These are phyloP conservation scores for Beroe forskalii DNA, from an alignment of 37 sponge, comb jelly and placozoan species.

Conservation along the genomic window DNA sequence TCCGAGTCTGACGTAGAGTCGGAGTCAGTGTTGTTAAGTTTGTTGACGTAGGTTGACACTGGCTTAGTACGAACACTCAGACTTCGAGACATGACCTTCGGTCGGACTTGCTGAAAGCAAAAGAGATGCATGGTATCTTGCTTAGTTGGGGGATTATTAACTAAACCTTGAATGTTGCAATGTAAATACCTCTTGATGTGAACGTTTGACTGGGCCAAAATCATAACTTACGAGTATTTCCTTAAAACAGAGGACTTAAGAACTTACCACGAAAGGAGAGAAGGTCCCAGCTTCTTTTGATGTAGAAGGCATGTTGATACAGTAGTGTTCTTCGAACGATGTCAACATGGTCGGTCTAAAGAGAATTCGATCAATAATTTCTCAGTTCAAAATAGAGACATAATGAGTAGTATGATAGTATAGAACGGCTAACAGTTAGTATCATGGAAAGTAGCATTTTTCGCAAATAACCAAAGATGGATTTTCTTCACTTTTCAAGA, in stretches of 20 bases:
- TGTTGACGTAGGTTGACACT: constrained; percentile 18
- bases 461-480: too few relatives aligned
- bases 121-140: background rate
- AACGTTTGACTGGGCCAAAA: too few relatives aligned
- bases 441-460: too few relatives aligned
- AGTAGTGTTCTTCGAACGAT: constrained; percentile 61
- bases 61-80: constrained; percentile 64
- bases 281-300: constrained; percentile 31
- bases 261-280: constrained; percentile 45
- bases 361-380: too few relatives aligned
- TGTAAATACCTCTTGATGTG: too few relatives aligned
- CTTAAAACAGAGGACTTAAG: too few relatives aligned
- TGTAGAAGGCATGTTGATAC: constrained; percentile 52
- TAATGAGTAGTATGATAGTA: too few relatives aligned
- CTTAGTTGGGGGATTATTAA: background rate
- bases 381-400: too few relatives aligned
- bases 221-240: too few relatives aligned
- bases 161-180: background rate
- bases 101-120: constrained; percentile 1
- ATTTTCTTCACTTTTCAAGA: too few relatives aligned
- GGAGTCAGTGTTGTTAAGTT: background rate
- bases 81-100: constrained; percentile 2
- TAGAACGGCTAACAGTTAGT: too few relatives aligned
- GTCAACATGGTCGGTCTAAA: constrained; percentile 55
- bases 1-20: constrained; percentile 35